Percentiles rank a stretch among this genome's conserved stretches.
phyloP scores from a whole-genome alignment of 2,797 vertebrate genomes.

The Tapirus indicus region DNA sequence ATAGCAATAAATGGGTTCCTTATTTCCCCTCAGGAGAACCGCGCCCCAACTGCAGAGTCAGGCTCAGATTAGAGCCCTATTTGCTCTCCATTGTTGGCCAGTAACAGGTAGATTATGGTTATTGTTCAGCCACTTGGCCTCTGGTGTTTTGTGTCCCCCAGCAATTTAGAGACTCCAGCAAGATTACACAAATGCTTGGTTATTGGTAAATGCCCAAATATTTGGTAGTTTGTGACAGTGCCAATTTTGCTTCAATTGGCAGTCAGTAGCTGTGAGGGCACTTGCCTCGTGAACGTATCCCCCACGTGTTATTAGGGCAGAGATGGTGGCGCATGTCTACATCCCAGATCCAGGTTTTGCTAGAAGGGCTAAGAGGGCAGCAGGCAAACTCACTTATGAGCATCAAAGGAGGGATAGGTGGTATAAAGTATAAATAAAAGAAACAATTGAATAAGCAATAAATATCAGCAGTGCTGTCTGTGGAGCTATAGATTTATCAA shows the following conservation, averaged over 20 bases:
- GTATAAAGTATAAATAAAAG: neutral
- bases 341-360: neutral
- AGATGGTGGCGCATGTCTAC: fast-evolving
- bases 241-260: neutral
- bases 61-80: neutral
- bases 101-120: neutral
- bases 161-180: neutral
- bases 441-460: neutral
- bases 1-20: neutral
- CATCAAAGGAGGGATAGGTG: neutral
- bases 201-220: neutral
- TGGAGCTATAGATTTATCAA: neutral
- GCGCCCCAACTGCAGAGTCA: too few species aligned
- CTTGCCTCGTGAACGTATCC: neutral
- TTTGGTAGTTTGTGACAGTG: neutral
- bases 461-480: neutral
- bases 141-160: neutral
- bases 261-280: neutral
- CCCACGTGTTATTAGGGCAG: neutral
- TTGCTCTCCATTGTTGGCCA: neutral
- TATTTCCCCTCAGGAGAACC: neutral
- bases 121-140: neutral
- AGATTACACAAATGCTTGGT: neutral
- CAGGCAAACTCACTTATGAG: neutral
- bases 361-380: neutral